Base-by-base conservation (phyloP, 2,888 invertebrate species). In the Octodonta nipae region DNA sequence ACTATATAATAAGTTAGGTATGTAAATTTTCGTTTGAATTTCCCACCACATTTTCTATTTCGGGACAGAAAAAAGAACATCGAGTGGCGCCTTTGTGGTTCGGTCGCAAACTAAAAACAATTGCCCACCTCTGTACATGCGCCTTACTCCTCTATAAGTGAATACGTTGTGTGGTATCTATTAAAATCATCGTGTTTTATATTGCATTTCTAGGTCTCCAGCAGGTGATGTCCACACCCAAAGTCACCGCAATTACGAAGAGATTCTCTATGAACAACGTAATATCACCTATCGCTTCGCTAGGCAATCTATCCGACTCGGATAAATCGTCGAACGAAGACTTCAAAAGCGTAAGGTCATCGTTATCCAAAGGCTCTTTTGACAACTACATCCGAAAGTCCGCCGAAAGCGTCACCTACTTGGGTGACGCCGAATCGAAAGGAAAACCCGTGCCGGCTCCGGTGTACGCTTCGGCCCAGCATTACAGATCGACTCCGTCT, bases 161-260 rank as follows among this genome's bases (percentile, higher is more conserved):
- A n/a, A n/a, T n/a, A n/a, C n/a, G n/a, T n/a, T n/a, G n/a, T n/a
- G n/a, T n/a, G n/a, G n/a, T n/a, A n/a, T n/a, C n/a, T n/a, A n/a
- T n/a, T n/a, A n/a, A n/a, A n/a, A n/a, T n/a, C n/a, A n/a, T n/a
- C n/a, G n/a, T n/a, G n/a, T 20, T 22, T 22, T 4, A 10, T 28
- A 5, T 28, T 92, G 93, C 91, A 64, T 34, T 42, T 44, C 13
- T 38, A 56, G 56, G 51, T 44, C 43, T 58, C 17, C 50, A 53
- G 32, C 56, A 56, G 43, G 51, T 55, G 4, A 57, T 59, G 54
- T 63, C 63, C 8, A 63, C 63, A 8, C 61, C 63, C 24, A 57
- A 55, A 45, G 47, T 49, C 3, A 38, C 38, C 13, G 32, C 36
- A 12, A 38, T 11, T 8, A 31, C 28, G 13, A 44, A 40, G 17